Percentiles rank a stretch among this genome's conserved stretches.
phyloP scores from a whole-genome alignment of 1,140 invertebrate species.

The silkworm (Bombyx mori) region DNA sequence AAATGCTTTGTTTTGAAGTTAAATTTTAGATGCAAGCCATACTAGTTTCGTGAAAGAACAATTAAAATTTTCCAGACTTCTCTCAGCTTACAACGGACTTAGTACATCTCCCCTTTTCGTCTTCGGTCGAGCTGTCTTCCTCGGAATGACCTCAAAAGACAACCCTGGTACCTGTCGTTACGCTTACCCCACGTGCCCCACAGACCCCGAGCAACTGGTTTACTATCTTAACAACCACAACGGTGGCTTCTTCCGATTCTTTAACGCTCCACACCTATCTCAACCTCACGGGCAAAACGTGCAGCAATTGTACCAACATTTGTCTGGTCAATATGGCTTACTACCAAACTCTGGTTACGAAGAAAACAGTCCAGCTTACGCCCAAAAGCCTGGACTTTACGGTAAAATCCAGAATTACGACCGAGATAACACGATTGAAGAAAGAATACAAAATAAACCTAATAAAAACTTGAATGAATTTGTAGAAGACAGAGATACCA shows the following conservation, averaged over 20 bases:
- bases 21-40: background rate
- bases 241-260: constrained; percentile 87
- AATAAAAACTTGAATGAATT: constrained; percentile 1
- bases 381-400: background rate
- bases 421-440: constrained; percentile 6
- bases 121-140: constrained; percentile 80
- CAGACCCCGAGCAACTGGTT: constrained; percentile 78
- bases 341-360: constrained; percentile 13
- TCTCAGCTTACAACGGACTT: constrained; percentile 61
- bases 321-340: constrained; percentile 28
- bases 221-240: constrained; percentile 89
- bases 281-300: constrained; percentile 28
- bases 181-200: constrained; percentile 82
- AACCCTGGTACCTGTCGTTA: constrained; percentile 74
- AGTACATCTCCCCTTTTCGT: constrained; percentile 75
- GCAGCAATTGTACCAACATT: constrained; percentile 48
- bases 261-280: constrained; percentile 66
- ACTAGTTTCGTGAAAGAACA: too few species aligned
- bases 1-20: background rate
- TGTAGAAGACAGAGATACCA: constrained; percentile 6
- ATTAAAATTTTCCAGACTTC: constrained; percentile 27
- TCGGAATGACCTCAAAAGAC: constrained; percentile 77
- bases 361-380: background rate
- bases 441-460: constrained; percentile 3
- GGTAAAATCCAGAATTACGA: constrained; percentile 6